These are phyloP conservation scores for Phrixothrix hirtus DNA, from an alignment of 2,888 invertebrate species.

Conservation along the genomic window DNA sequence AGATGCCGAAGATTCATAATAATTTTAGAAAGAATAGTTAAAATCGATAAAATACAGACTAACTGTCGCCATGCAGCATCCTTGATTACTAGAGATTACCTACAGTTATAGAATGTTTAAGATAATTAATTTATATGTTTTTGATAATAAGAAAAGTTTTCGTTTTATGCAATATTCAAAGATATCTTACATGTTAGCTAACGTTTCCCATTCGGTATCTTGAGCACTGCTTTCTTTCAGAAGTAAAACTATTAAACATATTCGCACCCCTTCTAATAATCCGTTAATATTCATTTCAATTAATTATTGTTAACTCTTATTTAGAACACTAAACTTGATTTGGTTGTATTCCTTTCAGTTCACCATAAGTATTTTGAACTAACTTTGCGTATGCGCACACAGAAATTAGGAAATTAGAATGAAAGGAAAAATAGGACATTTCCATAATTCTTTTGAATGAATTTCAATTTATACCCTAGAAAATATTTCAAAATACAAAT, in stretches of 20 bases:
- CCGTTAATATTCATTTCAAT: no score
- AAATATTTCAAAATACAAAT: no score
- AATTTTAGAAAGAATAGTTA: constrained; percentile 6
- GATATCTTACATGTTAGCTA: constrained; percentile 1
- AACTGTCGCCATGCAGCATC: constrained; percentile 27
- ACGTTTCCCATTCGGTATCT: not conserved
- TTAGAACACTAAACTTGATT: not conserved
- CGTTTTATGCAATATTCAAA: no score
- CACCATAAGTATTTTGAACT: not conserved
- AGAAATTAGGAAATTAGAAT: no score
- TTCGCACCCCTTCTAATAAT: no score
- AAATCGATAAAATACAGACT: constrained; percentile 24
- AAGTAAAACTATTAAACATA: not conserved
- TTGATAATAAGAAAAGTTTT: no score
- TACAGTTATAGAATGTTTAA: no score
- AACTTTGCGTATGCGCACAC: not conserved
- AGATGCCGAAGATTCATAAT: not conserved
- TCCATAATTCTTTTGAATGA: no score
- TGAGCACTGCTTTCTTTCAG: not conserved
- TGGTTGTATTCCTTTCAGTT: not conserved
- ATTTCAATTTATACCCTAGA: no score
- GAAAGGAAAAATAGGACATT: no score
- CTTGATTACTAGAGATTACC: not conserved
- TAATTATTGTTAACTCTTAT: no score
- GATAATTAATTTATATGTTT: not conserved